Base-by-base conservation (phyloP, 2,888 invertebrate species). In the Chalcis sispes region DNA sequence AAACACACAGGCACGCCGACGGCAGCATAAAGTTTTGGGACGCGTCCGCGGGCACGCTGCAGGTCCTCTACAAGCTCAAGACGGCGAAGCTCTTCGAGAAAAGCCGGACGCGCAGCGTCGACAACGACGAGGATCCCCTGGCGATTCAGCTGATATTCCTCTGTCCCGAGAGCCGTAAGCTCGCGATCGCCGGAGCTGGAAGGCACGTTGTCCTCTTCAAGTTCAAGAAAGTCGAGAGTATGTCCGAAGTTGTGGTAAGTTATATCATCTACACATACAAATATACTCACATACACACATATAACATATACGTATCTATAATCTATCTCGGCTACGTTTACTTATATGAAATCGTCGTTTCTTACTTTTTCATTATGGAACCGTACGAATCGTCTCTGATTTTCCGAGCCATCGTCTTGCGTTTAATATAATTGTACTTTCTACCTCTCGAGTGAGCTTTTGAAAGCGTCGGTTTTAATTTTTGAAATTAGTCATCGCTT, bases 21-120 rank as follows among this genome's bases (percentile, higher is more conserved):
- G 99, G 99, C 67, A 98, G 98, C 86, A 92, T 99, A 73, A 98
- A 98, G 89, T 99, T 99, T 90, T 99, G 99, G 99, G 99, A 99
- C 89, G 97, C 98, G 59, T 97, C 98, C 86, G 97, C 97, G 69
- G 98, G 98, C 81, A 95, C 96, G 79, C 91, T 99, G 83, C 98
- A 98, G 91, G 95, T 98, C 85, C 92, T 99, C 87, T 99, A 99
- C 91, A 98, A 98, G 92, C 91, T 99, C 86, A 99, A 98, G 92
- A 98, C 98, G 87, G 95, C 96, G 82, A 98, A 98, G 82, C 92
- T 95, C 72, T 95, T 95, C 89, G 95, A 95, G 87, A 93, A 93
- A 85, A 93, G 93, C 80, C 92, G 91, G 86, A 89, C 92, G 74
- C 90, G 92, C 79, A 69, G 93, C 81, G 86, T 92, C 82, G 93